Conservation (phyloP, 2,113 vertebrate genomes). For the Saccopteryx bilineata region DNA sequence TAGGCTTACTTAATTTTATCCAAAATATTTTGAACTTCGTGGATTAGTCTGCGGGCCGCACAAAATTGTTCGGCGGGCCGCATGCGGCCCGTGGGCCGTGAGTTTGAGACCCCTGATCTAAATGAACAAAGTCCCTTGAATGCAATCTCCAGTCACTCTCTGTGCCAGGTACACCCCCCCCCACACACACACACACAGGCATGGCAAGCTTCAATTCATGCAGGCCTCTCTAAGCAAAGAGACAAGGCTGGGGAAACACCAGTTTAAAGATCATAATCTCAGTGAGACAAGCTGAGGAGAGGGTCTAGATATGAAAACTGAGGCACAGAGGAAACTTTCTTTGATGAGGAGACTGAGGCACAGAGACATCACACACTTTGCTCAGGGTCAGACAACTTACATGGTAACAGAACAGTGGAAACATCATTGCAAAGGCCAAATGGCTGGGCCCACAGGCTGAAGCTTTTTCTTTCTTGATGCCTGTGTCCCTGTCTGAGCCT, state of each 20-base stretch:
- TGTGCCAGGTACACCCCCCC: background rate
- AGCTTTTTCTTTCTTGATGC: background rate
- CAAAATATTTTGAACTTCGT: too few relatives aligned
- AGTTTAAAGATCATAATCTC: background rate
- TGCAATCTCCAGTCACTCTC: background rate
- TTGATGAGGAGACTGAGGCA: conserved; percentile 9
- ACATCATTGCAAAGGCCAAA: background rate
- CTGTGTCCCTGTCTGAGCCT: background rate
- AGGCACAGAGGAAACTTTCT: background rate
- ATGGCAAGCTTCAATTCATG: background rate
- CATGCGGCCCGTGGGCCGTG: too few relatives aligned
- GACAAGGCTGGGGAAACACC: background rate
- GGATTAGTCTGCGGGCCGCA: too few relatives aligned
- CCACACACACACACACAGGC: background rate
- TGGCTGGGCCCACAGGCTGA: background rate
- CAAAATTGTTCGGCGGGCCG: too few relatives aligned
- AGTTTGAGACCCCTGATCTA: too few relatives aligned
- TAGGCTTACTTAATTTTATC: too few relatives aligned
- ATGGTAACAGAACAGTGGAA: background rate
- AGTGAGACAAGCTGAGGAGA: background rate
- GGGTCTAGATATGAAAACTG: background rate
- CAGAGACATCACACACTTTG: background rate
- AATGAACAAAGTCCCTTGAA: background rate
- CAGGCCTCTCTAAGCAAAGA: conserved; percentile 23
- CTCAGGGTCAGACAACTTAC: background rate